These are phyloP conservation scores for Steinernema feltiae DNA, from an alignment of 1,140 invertebrate species.

Conservation along the genomic window DNA sequence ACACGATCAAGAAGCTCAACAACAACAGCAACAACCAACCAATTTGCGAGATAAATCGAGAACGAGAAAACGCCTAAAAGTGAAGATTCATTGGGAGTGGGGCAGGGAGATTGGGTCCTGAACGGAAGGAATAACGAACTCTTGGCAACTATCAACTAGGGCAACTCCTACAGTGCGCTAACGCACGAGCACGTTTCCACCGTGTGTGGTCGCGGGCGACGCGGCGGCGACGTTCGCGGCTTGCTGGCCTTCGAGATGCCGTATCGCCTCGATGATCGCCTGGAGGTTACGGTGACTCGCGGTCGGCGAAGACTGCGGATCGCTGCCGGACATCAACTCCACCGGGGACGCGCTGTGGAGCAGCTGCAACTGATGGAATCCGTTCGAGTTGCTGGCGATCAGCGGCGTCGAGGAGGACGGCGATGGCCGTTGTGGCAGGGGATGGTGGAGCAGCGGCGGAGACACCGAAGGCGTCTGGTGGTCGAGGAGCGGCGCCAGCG, in stretches of 20 bases:
- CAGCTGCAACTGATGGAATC: constrained; percentile 20
- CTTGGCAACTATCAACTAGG: background rate
- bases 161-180: background rate
- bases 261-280: constrained; percentile 92
- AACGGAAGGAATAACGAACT: background rate
- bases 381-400: constrained; percentile 18
- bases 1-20: constrained; percentile 13
- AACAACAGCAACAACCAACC: constrained; percentile 13
- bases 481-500: constrained; percentile 9
- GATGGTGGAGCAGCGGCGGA: constrained; percentile 16
- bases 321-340: background rate
- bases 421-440: constrained; percentile 20
- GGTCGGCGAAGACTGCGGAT: constrained; percentile 59
- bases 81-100: constrained; percentile 6
- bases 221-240: constrained; percentile 17
- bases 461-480: background rate
- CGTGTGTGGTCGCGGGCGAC: constrained; percentile 20
- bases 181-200: constrained; percentile 1
- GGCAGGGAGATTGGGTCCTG: background rate
- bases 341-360: constrained; percentile 10
- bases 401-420: constrained; percentile 20
- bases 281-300: constrained; percentile 86
- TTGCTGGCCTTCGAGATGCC: constrained; percentile 88
- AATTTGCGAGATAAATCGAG: constrained; percentile 12
- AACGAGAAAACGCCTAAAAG: background rate